Evolutionary conservation across 2,888 invertebrate species (phyloP).

Genomic region (Stenurella melanura): DNA sequence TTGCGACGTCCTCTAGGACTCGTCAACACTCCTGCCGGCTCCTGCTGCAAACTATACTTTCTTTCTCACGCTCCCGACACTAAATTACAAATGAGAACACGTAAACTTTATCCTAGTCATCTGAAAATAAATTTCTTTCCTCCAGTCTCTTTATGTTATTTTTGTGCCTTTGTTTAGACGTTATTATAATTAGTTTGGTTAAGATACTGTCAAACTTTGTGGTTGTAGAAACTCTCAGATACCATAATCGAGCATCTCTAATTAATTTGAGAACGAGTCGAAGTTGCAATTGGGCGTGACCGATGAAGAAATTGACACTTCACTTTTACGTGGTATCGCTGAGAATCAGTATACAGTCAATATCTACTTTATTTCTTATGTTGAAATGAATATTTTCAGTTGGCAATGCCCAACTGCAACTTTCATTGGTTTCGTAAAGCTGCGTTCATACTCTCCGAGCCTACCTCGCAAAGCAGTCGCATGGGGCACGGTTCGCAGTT

Average conservation of each 20-base stretch:
- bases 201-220: not conserved
- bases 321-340: too few relatives aligned
- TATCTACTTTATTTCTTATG: too few relatives aligned
- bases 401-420: too few relatives aligned
- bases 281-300: too few relatives aligned
- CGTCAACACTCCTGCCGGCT: slow-evolving; percentile 65
- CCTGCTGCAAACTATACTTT: slow-evolving; percentile 66
- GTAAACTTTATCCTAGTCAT: slow-evolving; percentile 56
- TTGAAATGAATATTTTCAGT: too few relatives aligned
- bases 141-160: slow-evolving; percentile 38
- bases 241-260: not conserved
- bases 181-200: slow-evolving; percentile 2
- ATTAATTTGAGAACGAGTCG: too few relatives aligned
- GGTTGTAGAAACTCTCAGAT: not conserved
- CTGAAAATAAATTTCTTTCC: slow-evolving; percentile 52
- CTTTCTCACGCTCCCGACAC: slow-evolving; percentile 67
- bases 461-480: too few relatives aligned
- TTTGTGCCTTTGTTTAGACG: slow-evolving; percentile 16
- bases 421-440: too few relatives aligned
- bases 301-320: too few relatives aligned
- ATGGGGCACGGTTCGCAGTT: too few relatives aligned
- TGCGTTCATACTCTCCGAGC: too few relatives aligned
- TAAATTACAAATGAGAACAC: slow-evolving; percentile 62
- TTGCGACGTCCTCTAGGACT: slow-evolving; percentile 71
- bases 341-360: too few relatives aligned